Evolutionary conservation across 2,888 invertebrate species (phyloP).

Genomic region (Platypus cylindrus): DNA sequence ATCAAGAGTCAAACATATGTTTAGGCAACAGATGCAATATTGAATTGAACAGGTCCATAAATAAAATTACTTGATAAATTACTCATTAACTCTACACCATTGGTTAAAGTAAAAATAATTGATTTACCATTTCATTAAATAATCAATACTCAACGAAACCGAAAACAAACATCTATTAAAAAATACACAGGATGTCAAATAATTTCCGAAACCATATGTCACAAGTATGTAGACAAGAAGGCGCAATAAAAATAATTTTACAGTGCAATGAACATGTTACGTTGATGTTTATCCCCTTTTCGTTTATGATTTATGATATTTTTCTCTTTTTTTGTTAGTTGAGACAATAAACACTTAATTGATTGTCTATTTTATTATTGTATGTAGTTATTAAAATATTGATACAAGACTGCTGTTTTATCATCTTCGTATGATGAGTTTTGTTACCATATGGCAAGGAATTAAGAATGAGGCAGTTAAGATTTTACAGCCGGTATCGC

Average conservation of each 20-base stretch:
- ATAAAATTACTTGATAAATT: conserved; percentile 15
- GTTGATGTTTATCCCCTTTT: conserved; percentile 25
- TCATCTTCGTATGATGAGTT: conserved; percentile 24
- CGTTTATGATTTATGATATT: conserved; percentile 48
- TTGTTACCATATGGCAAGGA: conserved; percentile 27
- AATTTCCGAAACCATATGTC: conserved; percentile 19
- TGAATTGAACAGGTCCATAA: conserved; percentile 9
- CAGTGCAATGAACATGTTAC: conserved; percentile 21
- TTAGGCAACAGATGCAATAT: conserved; percentile 8
- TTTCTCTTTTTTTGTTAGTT: too few species aligned
- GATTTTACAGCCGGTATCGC: too few species aligned
- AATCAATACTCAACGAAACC: conserved; percentile 21
- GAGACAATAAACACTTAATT: conserved; percentile 41
- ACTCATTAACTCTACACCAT: conserved; percentile 13
- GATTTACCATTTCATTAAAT: conserved; percentile 28
- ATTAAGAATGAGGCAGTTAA: too few species aligned
- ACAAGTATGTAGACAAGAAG: conserved; percentile 22
- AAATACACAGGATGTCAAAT: conserved; percentile 20
- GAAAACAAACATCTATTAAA: conserved; percentile 22
- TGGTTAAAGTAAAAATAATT: conserved; percentile 19
- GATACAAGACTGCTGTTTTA: conserved; percentile 23
- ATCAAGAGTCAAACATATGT: conserved; percentile 12
- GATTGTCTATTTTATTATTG: conserved; percentile 44
- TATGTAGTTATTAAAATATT: conserved; percentile 32
- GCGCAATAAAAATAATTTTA: conserved; percentile 28